Evolutionary conservation across 1,140 invertebrate genomes (phyloP), one percentile per base, ranked within the genome.

Genomic region (Drosophila varians): DNA sequence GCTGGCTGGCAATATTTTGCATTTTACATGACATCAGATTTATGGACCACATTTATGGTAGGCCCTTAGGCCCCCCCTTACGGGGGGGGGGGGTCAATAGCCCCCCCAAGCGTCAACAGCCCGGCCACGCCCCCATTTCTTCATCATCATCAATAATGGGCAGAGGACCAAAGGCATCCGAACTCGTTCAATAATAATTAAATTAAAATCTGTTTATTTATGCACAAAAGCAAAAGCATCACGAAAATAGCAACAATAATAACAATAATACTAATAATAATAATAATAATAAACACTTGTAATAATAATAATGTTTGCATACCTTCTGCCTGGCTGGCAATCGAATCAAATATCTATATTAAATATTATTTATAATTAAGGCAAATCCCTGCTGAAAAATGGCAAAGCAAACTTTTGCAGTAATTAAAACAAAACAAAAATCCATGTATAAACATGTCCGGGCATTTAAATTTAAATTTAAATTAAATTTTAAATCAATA

Each of bases 311-410:
- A 62, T 56, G 52, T 72, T 51, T 47, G 31, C 57, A 48, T 18
- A 36, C 54, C 26, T 53, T 49, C 40, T 12, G 55, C 14, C 36
- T 38, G 54, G 9, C 28, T 7, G 47, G 31, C 18, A 56, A 84
- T 74, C 73, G 46, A 61, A 77, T 78, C 64, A 78, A 84, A 71
- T 84, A 75, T 79, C 69, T 83, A 74, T 54, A 58, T 72, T 38
- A 75, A 84, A 64, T 78, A 84, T 74, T 83, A 83, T 83, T 83
- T 65, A 80, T 61, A 74, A 78, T 73, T 73, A 70, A 71, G 70
- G 38, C 34, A 71, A 71, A 31, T 21, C 21, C 21, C 21, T 21
- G 2, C 36, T 38, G 14, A 36, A 61, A 61, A 38, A 38, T 23
- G 21, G 34, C 58, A 2, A 18, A 42, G 36, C 18, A 25, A 52